Percentiles rank a stretch among this genome's conserved stretches.
phyloP scores from a whole-genome alignment of 2,113 vertebrate species.

The Gobiocypris rarus region DNA sequence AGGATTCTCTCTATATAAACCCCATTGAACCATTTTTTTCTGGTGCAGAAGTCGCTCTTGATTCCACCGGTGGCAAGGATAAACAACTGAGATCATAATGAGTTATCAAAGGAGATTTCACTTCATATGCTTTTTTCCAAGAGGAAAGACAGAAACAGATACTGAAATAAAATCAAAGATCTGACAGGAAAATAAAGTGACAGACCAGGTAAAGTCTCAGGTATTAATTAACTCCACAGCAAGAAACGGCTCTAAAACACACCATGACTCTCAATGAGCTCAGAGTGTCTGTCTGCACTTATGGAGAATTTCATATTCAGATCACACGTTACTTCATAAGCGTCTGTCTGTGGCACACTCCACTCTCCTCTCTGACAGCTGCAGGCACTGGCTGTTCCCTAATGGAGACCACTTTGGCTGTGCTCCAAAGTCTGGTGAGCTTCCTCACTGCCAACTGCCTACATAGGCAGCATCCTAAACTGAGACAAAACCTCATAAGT shows the following conservation, averaged over 20 bases:
- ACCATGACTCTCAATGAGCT: conserved; percentile 10
- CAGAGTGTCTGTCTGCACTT: neutral
- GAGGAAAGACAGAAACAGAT: neutral
- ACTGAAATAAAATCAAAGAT: neutral
- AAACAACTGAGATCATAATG: conserved; percentile 1
- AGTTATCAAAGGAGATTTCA: neutral
- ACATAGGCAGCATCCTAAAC: neutral
- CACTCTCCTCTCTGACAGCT: conserved; percentile 17
- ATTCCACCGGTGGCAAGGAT: neutral
- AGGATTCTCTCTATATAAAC: no score
- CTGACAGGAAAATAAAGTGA: neutral
- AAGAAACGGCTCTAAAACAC: conserved; percentile 1
- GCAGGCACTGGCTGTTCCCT: neutral
- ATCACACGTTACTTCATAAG: conserved; percentile 4
- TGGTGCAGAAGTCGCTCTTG: no score
- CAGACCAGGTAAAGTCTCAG: neutral
- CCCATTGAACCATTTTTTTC: no score
- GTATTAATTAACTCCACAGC: neutral
- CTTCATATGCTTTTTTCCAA: neutral
- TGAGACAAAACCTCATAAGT: neutral
- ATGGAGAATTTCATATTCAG: conserved; percentile 1
- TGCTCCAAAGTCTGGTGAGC: neutral
- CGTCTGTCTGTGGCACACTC: neutral
- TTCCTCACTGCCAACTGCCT: neutral
- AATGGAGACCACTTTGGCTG: neutral